These are phyloP conservation scores for Cyprinodon variegatus DNA, from an alignment of 2,113 vertebrate genomes.

Conservation along the genomic window DNA sequence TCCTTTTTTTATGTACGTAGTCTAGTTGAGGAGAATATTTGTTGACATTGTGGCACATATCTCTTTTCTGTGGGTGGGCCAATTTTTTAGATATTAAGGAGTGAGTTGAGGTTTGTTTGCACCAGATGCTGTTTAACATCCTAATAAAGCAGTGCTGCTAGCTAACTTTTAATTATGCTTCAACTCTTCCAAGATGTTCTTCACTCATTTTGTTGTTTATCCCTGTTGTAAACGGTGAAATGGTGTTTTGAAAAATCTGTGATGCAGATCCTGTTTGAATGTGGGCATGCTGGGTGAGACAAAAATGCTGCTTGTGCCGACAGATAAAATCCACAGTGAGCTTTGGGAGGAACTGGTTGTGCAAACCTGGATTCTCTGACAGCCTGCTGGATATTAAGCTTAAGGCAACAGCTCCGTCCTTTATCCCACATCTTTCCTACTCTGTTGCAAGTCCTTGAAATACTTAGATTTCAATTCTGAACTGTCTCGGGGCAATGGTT, in stretches of 20 bases:
- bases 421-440: slow-evolving; percentile 26
- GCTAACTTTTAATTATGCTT: slow-evolving; percentile 31
- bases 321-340: slow-evolving; percentile 53
- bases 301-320: slow-evolving; percentile 44
- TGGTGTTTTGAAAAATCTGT: slow-evolving; percentile 15
- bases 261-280: slow-evolving; percentile 13
- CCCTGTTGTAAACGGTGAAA: slow-evolving; percentile 12
- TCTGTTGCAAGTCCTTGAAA: slow-evolving; percentile 27
- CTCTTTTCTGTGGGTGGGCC: background rate
- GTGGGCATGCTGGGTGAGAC: slow-evolving; percentile 22
- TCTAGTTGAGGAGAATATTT: background rate
- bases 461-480: slow-evolving; percentile 20
- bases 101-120: background rate
- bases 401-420: slow-evolving; percentile 14
- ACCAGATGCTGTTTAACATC: background rate
- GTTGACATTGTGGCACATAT: background rate
- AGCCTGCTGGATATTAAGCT: slow-evolving; percentile 33
- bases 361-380: slow-evolving; percentile 37
- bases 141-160: slow-evolving; percentile 19
- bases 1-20: background rate
- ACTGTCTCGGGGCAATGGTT: background rate
- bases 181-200: slow-evolving; percentile 35
- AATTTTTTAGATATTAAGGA: background rate
- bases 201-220: background rate
- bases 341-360: slow-evolving; percentile 5